Conservation (phyloP, 2,888 invertebrate genomes). For the Eristalis pertinax region DNA sequence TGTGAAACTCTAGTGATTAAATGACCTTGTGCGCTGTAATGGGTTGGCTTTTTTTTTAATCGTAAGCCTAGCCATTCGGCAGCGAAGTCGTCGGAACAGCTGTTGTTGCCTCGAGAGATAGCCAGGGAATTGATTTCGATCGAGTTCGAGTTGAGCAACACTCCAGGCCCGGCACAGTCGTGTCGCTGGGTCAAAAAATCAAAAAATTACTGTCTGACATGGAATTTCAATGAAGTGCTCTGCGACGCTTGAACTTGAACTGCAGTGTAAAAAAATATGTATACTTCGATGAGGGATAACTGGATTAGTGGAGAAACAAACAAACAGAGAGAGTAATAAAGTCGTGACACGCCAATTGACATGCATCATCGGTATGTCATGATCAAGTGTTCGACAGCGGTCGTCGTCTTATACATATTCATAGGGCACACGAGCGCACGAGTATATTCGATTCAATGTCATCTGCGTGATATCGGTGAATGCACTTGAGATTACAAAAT, state of each 20-base stretch:
- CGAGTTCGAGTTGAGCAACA: background rate
- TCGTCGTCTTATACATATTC: background rate
- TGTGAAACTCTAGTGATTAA: constrained; percentile 19
- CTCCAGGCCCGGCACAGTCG: background rate
- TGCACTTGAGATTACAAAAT: constrained; percentile 5
- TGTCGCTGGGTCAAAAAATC: background rate
- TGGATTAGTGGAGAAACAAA: background rate
- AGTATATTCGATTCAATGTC: background rate
- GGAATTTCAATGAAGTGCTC: background rate
- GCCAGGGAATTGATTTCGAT: background rate
- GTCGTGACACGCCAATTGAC: background rate
- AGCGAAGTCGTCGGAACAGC: background rate
- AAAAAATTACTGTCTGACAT: background rate
- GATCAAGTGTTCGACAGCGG: background rate
- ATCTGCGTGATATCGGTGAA: background rate
- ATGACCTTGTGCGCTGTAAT: constrained; percentile 21
- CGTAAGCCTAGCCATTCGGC: background rate
- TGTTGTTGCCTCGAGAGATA: background rate
- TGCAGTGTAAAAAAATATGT: background rate
- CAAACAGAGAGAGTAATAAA: background rate
- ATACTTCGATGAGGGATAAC: background rate
- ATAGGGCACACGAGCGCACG: background rate
- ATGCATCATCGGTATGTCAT: constrained; percentile 1
- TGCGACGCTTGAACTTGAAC: background rate
- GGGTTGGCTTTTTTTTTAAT: background rate